A percentile compares a stretch with the other conserved stretches of the same genome.
Conservation (phyloP, 1,140 invertebrate species). For the Paralvinella palmiformis region DNA sequence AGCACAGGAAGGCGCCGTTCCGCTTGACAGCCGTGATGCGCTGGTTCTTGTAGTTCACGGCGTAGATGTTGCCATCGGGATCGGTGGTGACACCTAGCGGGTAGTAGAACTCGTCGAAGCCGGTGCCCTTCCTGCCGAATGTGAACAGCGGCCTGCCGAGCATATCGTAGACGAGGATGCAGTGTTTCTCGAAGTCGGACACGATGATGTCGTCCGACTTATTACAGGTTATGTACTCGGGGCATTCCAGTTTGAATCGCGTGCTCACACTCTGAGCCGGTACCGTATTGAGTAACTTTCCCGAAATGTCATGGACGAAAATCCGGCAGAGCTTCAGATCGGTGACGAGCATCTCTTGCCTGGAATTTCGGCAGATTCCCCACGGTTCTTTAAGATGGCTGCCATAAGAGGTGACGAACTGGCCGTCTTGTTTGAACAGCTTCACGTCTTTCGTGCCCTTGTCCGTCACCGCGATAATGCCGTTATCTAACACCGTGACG, state of each 20-base stretch:
- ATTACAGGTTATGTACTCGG: constrained; percentile 9
- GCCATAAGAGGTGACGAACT: constrained; percentile 2
- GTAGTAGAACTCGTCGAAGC: not conserved
- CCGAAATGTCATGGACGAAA: not conserved
- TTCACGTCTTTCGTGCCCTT: not conserved
- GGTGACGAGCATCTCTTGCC: not conserved
- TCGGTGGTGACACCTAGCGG: not conserved
- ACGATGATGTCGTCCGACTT: constrained; percentile 8
- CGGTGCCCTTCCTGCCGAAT: not conserved
- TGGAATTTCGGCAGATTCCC: constrained; percentile 1
- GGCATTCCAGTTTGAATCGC: not conserved
- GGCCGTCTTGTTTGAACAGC: not conserved
- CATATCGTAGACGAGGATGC: constrained; percentile 1
- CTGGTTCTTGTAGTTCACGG: constrained; percentile 10
- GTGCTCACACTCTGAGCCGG: not conserved
- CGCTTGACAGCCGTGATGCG: not conserved
- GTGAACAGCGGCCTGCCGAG: not conserved
- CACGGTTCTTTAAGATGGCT: not conserved
- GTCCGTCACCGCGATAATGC: constrained; percentile 5
- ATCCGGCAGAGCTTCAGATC: not conserved
- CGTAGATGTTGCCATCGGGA: not conserved
- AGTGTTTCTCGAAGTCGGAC: constrained; percentile 13
- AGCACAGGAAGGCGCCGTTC: constrained; percentile 2
- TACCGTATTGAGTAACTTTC: not conserved
- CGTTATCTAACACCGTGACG: not conserved